phyloP scores from a whole-genome alignment of 2,888 invertebrate species.

The Congeria kusceri region DNA sequence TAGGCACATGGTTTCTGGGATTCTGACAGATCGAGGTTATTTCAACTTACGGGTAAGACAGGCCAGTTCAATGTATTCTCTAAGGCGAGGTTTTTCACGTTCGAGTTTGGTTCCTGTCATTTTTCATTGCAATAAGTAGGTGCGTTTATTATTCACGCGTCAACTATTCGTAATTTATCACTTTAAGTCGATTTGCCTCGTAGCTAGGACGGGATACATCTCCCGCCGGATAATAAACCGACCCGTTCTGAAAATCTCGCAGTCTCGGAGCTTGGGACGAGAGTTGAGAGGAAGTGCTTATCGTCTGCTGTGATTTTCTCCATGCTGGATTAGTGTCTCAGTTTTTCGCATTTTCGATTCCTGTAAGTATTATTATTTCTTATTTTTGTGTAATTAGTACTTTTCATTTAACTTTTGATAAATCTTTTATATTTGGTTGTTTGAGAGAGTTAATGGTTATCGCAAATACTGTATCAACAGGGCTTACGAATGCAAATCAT shows the following conservation, averaged over 20 bases:
- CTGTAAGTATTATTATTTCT: slow-evolving; percentile 49
- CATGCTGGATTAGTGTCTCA: slow-evolving; percentile 61
- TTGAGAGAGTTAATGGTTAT: too few relatives aligned
- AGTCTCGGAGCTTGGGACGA: slow-evolving; percentile 42
- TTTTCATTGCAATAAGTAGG: too few relatives aligned
- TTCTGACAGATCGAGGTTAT: slow-evolving; percentile 11
- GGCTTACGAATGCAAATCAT: too few relatives aligned
- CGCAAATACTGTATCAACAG: too few relatives aligned
- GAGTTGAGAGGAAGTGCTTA: slow-evolving; percentile 50
- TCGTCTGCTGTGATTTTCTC: slow-evolving; percentile 61
- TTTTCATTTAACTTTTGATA: neutral
- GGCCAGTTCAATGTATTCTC: too few relatives aligned
- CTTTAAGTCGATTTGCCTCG: neutral
- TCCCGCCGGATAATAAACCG: slow-evolving; percentile 35
- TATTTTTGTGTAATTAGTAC: slow-evolving; percentile 9
- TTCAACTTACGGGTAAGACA: neutral
- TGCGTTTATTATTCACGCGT: too few relatives aligned
- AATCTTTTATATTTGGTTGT: too few relatives aligned
- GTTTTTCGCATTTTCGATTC: slow-evolving; percentile 63
- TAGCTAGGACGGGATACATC: neutral
- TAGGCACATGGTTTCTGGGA: slow-evolving; percentile 54
- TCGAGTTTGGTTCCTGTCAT: too few relatives aligned
- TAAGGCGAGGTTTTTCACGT: too few relatives aligned
- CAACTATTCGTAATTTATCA: too few relatives aligned
- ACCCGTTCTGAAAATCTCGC: slow-evolving; percentile 46